Evolutionary conservation across 2,113 vertebrate species (phyloP).

Genomic region (Nicator chloris): DNA sequence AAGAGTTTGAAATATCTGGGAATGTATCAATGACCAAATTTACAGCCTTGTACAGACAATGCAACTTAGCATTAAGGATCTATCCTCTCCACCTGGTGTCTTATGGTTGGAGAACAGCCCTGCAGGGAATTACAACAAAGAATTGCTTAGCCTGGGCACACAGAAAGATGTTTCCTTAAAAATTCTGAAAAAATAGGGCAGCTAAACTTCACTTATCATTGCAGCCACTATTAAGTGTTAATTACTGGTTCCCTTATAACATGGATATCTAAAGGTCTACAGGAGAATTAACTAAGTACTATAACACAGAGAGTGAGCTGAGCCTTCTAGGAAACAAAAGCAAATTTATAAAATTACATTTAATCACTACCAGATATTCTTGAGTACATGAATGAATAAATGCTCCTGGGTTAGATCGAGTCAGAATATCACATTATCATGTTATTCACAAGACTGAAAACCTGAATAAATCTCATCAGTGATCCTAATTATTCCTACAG

Average conservation of each 20-base stretch:
- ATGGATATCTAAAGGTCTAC: background rate
- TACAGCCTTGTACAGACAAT: background rate
- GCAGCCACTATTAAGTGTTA: background rate
- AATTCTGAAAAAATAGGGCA: background rate
- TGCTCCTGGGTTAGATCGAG: background rate
- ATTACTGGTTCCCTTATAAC: background rate
- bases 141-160: background rate
- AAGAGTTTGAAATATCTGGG: background rate
- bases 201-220: background rate
- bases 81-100: slow-evolving; percentile 26
- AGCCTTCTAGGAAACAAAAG: background rate
- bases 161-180: slow-evolving; percentile 8
- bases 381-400: background rate
- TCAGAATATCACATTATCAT: slow-evolving; percentile 33
- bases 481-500: slow-evolving; percentile 43
- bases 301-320: background rate
- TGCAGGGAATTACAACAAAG: background rate
- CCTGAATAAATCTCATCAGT: background rate
- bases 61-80: background rate
- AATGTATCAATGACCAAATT: background rate
- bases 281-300: background rate
- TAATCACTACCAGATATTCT: background rate
- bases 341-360: background rate
- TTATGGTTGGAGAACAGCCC: background rate
- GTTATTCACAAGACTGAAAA: slow-evolving; percentile 29